Evolutionary conservation across 1,140 invertebrate species (phyloP).

Genomic region (Aphelinus certus): DNA sequence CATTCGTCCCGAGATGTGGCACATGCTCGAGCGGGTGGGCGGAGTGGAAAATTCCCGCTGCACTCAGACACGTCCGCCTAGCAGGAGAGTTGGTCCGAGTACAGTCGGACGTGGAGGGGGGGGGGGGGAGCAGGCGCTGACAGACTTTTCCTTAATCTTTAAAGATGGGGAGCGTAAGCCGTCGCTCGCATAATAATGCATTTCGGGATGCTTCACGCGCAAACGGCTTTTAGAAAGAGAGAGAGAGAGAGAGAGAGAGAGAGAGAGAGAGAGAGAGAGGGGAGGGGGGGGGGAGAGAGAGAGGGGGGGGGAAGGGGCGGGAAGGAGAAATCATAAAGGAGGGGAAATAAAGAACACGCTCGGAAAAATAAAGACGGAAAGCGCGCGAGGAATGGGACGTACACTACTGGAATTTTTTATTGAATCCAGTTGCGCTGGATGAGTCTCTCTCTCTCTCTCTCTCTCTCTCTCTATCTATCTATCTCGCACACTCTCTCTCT

Average conservation of each 20-base stretch:
- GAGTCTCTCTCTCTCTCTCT: conserved; percentile 15
- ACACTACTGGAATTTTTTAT: conserved; percentile 31
- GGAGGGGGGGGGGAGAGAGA: too few relatives aligned
- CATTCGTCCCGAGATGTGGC: too few relatives aligned
- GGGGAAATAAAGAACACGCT: conserved; percentile 1
- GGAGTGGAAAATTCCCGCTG: neutral
- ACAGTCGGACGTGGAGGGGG: neutral
- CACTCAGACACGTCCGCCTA: neutral
- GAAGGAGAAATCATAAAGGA: conserved; percentile 33
- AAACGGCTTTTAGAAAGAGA: conserved; percentile 43
- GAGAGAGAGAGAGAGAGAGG: neutral
- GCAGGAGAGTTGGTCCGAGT: too few relatives aligned
- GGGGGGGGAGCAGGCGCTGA: neutral
- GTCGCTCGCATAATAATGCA: conserved; percentile 44
- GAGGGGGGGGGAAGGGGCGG: neutral
- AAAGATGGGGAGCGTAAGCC: conserved; percentile 18
- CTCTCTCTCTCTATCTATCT: neutral
- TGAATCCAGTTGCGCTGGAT: neutral
- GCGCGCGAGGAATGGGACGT: conserved; percentile 14
- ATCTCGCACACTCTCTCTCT: neutral
- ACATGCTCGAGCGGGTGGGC: too few relatives aligned
- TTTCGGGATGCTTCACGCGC: conserved; percentile 47
- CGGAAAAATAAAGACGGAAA: conserved; percentile 27
- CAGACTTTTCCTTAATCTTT: conserved; percentile 28
- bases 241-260: neutral